Evolutionary conservation across 2,888 invertebrate genomes (phyloP).

Genomic region (Tethea ocularis): DNA sequence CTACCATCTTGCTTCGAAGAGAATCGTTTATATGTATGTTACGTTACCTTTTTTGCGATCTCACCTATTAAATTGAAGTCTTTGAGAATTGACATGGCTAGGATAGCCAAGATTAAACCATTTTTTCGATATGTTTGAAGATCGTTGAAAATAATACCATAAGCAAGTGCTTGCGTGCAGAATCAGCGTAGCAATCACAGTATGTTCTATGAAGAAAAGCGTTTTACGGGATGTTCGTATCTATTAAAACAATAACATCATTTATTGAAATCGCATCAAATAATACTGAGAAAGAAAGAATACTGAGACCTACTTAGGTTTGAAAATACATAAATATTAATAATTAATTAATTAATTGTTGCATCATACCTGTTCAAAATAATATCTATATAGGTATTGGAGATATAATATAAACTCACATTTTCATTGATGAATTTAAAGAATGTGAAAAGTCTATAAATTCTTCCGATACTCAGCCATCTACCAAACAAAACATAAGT

Average conservation of each 20-base stretch:
- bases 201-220: slow-evolving; percentile 59
- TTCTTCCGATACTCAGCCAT: slow-evolving; percentile 62
- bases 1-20: too few relatives aligned
- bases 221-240: slow-evolving; percentile 58
- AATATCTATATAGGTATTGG: neutral
- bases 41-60: slow-evolving; percentile 26
- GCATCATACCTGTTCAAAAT: too few relatives aligned
- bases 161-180: slow-evolving; percentile 62
- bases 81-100: slow-evolving; percentile 46
- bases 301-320: too few relatives aligned
- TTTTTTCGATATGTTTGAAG: slow-evolving; percentile 14
- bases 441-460: slow-evolving; percentile 60
- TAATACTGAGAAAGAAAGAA: too few relatives aligned
- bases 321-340: too few relatives aligned
- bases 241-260: slow-evolving; percentile 39
- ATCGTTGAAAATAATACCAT: slow-evolving; percentile 52
- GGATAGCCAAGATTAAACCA: slow-evolving; percentile 56
- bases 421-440: slow-evolving; percentile 56
- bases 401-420: slow-evolving; percentile 34
- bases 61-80: slow-evolving; percentile 48
- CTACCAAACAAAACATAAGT: slow-evolving; percentile 40
- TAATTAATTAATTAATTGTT: too few relatives aligned
- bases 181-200: slow-evolving; percentile 41
- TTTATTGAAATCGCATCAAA: neutral
- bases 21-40: too few relatives aligned